Evolutionary conservation across 2,113 vertebrate species (phyloP).

Genomic region (Tretioscincus oriximinensis): DNA sequence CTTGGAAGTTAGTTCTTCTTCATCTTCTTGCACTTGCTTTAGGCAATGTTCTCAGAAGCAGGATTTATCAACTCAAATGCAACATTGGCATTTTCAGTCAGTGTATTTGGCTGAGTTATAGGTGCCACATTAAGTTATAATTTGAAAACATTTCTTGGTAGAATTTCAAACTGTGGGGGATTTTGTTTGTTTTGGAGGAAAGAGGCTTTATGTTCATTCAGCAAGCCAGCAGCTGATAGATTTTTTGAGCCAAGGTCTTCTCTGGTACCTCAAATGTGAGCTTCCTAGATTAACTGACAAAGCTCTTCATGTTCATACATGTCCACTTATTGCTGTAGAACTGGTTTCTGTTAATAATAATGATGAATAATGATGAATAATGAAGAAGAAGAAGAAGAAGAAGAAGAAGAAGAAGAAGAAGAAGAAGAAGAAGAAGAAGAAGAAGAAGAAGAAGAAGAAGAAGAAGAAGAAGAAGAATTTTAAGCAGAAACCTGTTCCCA

Average conservation of each 20-base stretch:
- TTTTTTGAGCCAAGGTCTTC: neutral
- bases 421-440: no score
- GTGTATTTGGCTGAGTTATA: neutral
- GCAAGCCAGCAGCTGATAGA: neutral
- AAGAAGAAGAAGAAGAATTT: no score
- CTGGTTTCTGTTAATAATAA: neutral
- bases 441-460: no score
- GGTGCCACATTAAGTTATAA: neutral
- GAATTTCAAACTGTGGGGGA: no score
- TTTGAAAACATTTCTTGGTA: neutral
- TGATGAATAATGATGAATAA: no score
- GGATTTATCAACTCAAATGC: neutral
- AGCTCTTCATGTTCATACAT: neutral
- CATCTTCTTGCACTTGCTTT: neutral
- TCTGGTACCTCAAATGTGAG: neutral
- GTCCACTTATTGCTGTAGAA: neutral
- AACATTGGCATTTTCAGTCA: neutral
- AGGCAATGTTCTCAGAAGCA: neutral
- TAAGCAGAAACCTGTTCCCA: no score
- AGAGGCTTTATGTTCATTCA: no score
- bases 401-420: no score
- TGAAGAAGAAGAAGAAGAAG: no score
- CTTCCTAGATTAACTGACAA: neutral
- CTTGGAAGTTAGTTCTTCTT: neutral
- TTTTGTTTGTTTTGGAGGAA: no score